Conservation (phyloP, 2,797 vertebrate genomes). For the Amblyopsis hoosieri region DNA sequence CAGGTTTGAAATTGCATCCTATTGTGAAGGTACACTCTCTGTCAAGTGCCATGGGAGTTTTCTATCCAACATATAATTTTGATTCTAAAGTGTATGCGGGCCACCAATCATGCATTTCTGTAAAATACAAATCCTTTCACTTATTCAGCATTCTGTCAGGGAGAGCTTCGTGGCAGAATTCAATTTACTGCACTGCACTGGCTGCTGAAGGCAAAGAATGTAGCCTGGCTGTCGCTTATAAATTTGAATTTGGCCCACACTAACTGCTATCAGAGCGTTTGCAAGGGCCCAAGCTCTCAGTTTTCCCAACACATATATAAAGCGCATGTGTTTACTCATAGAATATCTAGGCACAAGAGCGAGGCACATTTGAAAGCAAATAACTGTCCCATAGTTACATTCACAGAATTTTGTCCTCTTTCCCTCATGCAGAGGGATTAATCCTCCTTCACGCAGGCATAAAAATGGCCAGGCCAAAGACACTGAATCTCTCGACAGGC, state of each 20-base stretch:
- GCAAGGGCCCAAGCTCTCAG: constrained; percentile 45
- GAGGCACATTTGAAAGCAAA: constrained; percentile 42
- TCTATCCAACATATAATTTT: constrained; percentile 62
- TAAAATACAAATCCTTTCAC: constrained; percentile 75
- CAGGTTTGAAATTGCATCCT: constrained; percentile 45
- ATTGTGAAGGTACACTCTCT: constrained; percentile 55
- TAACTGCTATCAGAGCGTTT: constrained; percentile 65
- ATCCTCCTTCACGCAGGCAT: constrained; percentile 27
- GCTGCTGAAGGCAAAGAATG: constrained; percentile 71
- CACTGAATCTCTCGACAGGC: constrained; percentile 59
- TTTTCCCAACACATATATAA: constrained; percentile 43
- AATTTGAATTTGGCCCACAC: constrained; percentile 74
- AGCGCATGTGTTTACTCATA: constrained; percentile 52
- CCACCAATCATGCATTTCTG: constrained; percentile 70
- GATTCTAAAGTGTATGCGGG: constrained; percentile 64
- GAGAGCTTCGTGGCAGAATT: constrained; percentile 72
- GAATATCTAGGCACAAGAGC: constrained; percentile 34
- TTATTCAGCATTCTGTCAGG: constrained; percentile 80
- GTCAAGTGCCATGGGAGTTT: constrained; percentile 66
- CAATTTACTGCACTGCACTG: constrained; percentile 75
- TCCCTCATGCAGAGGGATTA: constrained; percentile 40
- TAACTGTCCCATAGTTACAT: constrained; percentile 21
- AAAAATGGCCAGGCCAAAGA: constrained; percentile 54
- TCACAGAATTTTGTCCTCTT: constrained; percentile 46
- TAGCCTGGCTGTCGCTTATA: constrained; percentile 67